Base-by-base conservation (phyloP, 2,888 invertebrate genomes). In the Podotricha telesiphe region DNA sequence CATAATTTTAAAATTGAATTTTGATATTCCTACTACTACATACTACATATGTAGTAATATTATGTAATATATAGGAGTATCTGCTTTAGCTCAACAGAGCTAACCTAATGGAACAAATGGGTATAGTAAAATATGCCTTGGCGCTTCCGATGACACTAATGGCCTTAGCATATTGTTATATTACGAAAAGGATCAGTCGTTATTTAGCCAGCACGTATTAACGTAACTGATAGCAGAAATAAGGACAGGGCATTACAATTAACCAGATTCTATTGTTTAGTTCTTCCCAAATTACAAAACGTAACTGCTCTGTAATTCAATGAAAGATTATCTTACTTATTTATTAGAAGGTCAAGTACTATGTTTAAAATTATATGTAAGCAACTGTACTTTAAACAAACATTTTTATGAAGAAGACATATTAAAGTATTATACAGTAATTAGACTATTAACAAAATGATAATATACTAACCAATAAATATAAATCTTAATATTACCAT, bases 141-240 rank as follows among this genome's bases (percentile, higher is more conserved):
- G 53, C 53, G 53, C 48, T 48, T 48, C 48, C 17, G 34, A 37
- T 37, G 55, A 37, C 55, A 56, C 19, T 56, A 56, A 56, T 13
- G 40, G 40, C 20, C 8, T 40, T 20, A 20, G 20, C 15, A 15
- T 58, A 58, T 53, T 53, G 40, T 19, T 40, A 20, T 15, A 20
- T 20, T 20, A 58, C 20, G 20, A 20, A 58, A 58, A 42, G 58
- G 58, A 40, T 56, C 40, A 56, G 56, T 15, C 51, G 22, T 56
- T 56, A 19, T 19, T 56, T 5, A 37, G 17, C 11, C 6, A 19
- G 11, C n/a, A 13, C 37, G 55, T 13, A 7, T 7, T 37, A 37
- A 8, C 37, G 37, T 1, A 2, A 34, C 55, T 17, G 55, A 55
- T 40, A 37, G 19, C 15, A 6, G 17, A 17, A 20, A 40, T 58